Percentiles rank a stretch among this genome's conserved stretches.
phyloP scores from a whole-genome alignment of 1,140 invertebrate species.

The Trachelipus rathkii region DNA sequence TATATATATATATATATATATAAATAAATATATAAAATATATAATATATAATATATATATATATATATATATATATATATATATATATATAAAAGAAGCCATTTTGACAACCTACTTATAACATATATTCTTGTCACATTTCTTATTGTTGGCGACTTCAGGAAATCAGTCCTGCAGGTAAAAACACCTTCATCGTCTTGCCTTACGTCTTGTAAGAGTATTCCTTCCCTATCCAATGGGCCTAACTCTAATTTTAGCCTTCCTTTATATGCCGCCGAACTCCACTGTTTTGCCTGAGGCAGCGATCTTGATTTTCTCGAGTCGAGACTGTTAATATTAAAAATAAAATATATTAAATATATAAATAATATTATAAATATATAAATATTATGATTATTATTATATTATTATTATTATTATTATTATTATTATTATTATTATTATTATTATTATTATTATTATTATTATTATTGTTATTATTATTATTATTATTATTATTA shows the following conservation, averaged over 20 bases:
- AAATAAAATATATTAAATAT: no score
- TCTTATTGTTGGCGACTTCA: background rate
- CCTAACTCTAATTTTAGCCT: background rate
- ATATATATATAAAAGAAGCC: background rate
- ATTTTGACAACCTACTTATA: background rate
- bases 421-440: no score
- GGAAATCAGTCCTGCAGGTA: background rate
- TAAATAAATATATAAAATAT: conserved; percentile 4
- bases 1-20: background rate
- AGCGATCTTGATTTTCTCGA: background rate
- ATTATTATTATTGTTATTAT: no score
- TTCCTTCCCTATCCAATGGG: background rate
- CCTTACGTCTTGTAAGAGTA: background rate
- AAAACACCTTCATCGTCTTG: background rate
- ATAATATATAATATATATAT: conserved; percentile 10
- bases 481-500: no score
- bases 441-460: no score
- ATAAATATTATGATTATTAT: no score
- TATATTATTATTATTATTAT: no score
- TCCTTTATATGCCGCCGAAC: background rate
- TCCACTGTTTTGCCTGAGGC: background rate
- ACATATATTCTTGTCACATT: background rate
- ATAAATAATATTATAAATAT: no score
- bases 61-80: conserved; percentile 13
- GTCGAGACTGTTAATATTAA: background rate